Conservation (phyloP, 2,797 vertebrate genomes). For the Coracias cyanogaster region DNA sequence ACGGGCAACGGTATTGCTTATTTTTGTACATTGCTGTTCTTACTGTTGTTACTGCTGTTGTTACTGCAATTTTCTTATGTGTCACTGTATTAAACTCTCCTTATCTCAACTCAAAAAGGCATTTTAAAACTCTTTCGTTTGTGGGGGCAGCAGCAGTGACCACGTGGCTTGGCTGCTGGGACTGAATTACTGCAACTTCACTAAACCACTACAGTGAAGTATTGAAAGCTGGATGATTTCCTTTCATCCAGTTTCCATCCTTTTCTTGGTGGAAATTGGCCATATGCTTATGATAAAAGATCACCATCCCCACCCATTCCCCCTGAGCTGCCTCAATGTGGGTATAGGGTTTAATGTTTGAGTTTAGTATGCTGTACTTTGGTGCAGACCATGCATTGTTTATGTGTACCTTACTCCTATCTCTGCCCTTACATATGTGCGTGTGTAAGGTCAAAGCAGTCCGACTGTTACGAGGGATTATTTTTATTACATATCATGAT, state of each 20-base stretch:
- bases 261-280: neutral
- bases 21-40: too few relatives aligned
- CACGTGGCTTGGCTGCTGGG: too few relatives aligned
- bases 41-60: too few relatives aligned
- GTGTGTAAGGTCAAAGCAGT: neutral
- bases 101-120: too few relatives aligned
- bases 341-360: neutral
- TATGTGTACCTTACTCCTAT: neutral
- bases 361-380: neutral
- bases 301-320: neutral
- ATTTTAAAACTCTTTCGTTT: too few relatives aligned
- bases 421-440: neutral
- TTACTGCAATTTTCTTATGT: too few relatives aligned
- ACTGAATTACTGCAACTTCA: too few relatives aligned
- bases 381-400: fast-evolving
- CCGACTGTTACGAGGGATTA: neutral
- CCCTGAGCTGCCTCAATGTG: fast-evolving
- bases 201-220: neutral
- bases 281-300: neutral
- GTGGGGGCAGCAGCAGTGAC: too few relatives aligned
- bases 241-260: neutral
- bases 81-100: too few relatives aligned
- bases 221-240: neutral
- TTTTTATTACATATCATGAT: neutral
- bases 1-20: too few relatives aligned